Evolutionary conservation across 2,113 vertebrate species (phyloP).

Genomic region (Crocuta crocuta): DNA sequence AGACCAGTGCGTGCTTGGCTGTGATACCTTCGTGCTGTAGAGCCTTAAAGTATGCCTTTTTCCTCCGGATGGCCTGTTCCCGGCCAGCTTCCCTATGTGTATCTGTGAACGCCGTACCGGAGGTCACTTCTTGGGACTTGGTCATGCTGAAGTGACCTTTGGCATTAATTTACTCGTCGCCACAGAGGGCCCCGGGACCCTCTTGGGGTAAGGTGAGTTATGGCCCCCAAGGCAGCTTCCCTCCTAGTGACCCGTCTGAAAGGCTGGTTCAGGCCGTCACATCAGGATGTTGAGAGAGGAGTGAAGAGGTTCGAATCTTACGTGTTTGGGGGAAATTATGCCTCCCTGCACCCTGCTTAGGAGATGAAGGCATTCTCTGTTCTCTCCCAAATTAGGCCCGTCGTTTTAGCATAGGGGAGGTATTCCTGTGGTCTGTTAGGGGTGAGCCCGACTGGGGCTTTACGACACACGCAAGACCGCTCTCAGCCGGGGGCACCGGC

Average conservation of each 20-base stretch:
- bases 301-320: background rate
- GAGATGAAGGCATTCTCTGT: background rate
- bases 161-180: background rate
- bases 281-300: background rate
- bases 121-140: background rate
- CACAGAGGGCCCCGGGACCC: background rate
- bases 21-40: background rate
- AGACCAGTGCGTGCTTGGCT: background rate
- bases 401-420: background rate
- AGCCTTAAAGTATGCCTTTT: background rate
- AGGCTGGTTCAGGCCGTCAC: background rate
- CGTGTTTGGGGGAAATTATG: background rate
- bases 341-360: background rate
- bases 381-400: background rate
- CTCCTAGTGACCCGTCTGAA: background rate
- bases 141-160: conserved; percentile 21
- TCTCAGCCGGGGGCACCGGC: background rate
- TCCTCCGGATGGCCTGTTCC: background rate
- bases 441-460: background rate
- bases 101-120: background rate
- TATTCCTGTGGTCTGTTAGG: background rate
- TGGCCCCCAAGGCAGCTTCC: background rate
- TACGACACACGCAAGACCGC: rapidly evolving
- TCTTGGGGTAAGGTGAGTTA: conserved; percentile 34
- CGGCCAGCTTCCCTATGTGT: background rate